Evolutionary conservation across 2,113 vertebrate species (phyloP).

Genomic region (Hemiscyllium ocellatum): DNA sequence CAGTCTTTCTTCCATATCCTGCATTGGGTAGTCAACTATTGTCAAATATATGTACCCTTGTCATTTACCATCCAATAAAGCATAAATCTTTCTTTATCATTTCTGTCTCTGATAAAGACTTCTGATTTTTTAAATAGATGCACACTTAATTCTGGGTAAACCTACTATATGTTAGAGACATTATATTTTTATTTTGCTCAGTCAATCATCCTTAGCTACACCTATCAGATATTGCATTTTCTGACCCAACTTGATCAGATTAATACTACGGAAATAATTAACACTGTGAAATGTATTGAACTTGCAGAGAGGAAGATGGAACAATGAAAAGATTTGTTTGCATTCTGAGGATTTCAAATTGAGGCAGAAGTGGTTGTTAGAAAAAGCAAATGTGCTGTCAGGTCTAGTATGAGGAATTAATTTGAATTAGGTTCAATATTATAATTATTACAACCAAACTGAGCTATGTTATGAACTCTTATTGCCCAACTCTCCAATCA

Average conservation of each 20-base stretch:
- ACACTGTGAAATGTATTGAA: not conserved
- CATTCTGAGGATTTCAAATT: not conserved
- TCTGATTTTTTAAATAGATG: not conserved
- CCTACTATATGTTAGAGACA: not conserved
- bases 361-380: not conserved
- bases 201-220: not conserved
- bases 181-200: not conserved
- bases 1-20: not conserved
- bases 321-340: not conserved
- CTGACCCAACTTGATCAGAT: not conserved
- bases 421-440: not conserved
- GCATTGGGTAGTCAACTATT: not conserved
- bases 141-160: not conserved
- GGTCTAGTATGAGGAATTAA: not conserved
- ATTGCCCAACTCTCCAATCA: not conserved
- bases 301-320: not conserved
- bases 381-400: not conserved
- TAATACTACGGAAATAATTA: not conserved
- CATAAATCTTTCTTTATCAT: not conserved
- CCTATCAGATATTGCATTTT: not conserved
- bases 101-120: not conserved
- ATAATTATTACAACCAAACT: not conserved
- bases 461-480: not conserved
- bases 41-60: not conserved
- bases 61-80: not conserved